Conservation (phyloP, 2,797 vertebrate species). For the Octomys mimax region DNA sequence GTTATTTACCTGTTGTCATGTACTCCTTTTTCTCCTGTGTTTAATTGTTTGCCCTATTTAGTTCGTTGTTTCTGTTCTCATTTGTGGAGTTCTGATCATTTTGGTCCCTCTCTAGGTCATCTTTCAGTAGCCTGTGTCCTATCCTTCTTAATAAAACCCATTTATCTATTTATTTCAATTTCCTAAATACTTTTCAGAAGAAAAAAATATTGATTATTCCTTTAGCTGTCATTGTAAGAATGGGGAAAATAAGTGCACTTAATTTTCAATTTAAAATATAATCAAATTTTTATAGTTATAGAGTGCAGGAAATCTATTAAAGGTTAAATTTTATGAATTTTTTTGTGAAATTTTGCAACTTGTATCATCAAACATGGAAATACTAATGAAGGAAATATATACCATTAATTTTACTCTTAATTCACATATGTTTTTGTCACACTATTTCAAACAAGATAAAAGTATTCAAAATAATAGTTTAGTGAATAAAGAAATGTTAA, state of each 20-base stretch:
- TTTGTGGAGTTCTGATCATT: too few species aligned
- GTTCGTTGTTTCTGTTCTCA: too few species aligned
- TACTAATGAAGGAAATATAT: constrained; percentile 39
- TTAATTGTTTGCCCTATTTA: too few species aligned
- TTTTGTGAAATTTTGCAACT: background rate
- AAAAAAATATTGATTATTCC: background rate
- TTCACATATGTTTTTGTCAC: background rate
- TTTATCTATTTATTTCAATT: background rate
- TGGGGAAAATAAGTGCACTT: background rate
- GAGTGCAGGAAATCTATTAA: background rate
- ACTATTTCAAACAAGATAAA: background rate
- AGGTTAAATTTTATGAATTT: constrained; percentile 4
- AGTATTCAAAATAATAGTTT: background rate
- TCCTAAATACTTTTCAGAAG: background rate
- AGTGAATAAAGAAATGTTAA: constrained; percentile 1
- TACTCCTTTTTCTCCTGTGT: too few species aligned
- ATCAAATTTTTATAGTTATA: background rate
- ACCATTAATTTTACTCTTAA: background rate
- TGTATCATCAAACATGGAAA: background rate
- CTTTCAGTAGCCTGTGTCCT: too few species aligned
- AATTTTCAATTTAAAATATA: constrained; percentile 13
- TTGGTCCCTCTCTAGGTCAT: too few species aligned
- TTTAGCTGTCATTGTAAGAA: background rate
- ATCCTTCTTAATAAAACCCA: background rate
- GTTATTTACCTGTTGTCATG: too few species aligned